Percentiles rank a stretch among this genome's conserved stretches.
These are phyloP conservation scores for Tauraco erythrolophus DNA, from an alignment of 2,113 vertebrate genomes.

Conservation along the genomic window DNA sequence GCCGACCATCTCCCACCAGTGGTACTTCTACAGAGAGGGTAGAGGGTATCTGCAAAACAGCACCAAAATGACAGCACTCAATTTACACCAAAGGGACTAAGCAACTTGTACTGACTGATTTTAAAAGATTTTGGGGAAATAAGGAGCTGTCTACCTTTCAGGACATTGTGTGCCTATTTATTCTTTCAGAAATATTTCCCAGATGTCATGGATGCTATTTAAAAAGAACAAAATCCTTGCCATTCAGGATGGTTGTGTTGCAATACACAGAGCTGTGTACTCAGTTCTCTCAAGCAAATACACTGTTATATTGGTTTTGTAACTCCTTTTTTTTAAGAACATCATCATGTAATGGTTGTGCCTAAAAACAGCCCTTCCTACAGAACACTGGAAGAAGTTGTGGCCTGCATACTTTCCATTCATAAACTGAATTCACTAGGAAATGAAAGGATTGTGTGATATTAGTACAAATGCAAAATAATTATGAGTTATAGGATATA, in stretches of 20 bases:
- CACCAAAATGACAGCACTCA: background rate
- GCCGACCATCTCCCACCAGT: background rate
- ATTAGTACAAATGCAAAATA: background rate
- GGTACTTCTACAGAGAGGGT: background rate
- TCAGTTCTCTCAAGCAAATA: background rate
- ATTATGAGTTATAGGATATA: background rate
- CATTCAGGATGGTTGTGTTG: background rate
- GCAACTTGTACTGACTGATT: background rate
- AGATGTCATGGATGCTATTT: constrained; percentile 7
- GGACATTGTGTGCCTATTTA: background rate
- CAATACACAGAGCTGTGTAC: background rate
- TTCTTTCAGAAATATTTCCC: background rate
- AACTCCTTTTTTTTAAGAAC: background rate
- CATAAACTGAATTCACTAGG: background rate
- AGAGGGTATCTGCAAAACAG: background rate
- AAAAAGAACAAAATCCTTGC: background rate
- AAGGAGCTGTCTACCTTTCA: background rate
- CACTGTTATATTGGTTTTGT: background rate
- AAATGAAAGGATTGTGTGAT: background rate
- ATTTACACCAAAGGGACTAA: background rate
- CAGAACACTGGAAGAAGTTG: background rate
- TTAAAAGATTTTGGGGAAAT: background rate
- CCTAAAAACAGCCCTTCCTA: background rate
- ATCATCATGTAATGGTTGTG: background rate
- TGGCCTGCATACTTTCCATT: constrained; percentile 1